A percentile compares a stretch with the other conserved stretches of the same genome.
These are phyloP conservation scores for Ranitomeya variabilis DNA, from an alignment of 2,113 vertebrate genomes.

Conservation along the genomic window DNA sequence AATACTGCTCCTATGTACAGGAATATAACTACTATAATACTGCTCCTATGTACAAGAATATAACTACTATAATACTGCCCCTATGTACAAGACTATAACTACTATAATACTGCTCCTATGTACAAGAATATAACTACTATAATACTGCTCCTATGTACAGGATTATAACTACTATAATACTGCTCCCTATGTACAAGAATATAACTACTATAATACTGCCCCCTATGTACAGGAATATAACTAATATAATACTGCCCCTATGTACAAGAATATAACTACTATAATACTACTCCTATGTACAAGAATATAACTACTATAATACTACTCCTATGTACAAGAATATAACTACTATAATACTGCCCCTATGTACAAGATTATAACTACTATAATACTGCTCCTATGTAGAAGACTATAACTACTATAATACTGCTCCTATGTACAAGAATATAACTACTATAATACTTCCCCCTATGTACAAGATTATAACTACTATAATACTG, in stretches of 20 bases:
- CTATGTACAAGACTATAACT: not conserved
- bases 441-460: not conserved
- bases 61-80: not conserved
- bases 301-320: not conserved
- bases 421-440: not conserved
- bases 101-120: no score
- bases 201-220: not conserved
- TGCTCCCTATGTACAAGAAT: not conserved
- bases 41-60: not conserved
- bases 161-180: not conserved
- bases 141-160: no score
- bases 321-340: not conserved
- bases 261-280: not conserved
- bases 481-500: not conserved
- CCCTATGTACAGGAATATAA: not conserved
- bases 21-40: not conserved
- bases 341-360: not conserved
- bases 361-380: not conserved
- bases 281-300: not conserved
- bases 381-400: constrained; percentile 1
- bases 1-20: not conserved
- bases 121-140: not conserved
- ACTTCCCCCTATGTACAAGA: not conserved
- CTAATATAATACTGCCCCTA: not conserved
- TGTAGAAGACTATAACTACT: constrained; percentile 5